A percentile compares a stretch with the other conserved stretches of the same genome.
These are phyloP conservation scores for Oceanites oceanicus DNA, from an alignment of 2,113 vertebrate species.

Conservation along the genomic window DNA sequence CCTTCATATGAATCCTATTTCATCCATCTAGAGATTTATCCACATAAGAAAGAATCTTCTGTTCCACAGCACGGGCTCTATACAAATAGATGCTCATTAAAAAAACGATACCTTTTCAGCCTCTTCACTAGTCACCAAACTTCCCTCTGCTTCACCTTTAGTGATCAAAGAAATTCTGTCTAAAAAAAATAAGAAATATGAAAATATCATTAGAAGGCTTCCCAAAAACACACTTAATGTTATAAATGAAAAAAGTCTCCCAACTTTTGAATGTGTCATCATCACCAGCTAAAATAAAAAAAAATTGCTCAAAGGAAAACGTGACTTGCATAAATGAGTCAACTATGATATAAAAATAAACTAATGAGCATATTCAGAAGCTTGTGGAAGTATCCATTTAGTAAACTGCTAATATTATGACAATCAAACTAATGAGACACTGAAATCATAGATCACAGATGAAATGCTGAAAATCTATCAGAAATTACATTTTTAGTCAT, in stretches of 20 bases:
- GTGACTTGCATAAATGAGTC: conserved; percentile 50
- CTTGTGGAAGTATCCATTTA: conserved; percentile 53
- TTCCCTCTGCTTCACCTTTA: conserved; percentile 84
- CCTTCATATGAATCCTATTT: background rate
- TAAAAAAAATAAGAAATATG: conserved; percentile 57
- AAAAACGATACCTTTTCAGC: conserved; percentile 81
- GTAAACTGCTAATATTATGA: conserved; percentile 62
- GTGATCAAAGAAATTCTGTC: conserved; percentile 89
- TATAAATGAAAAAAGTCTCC: conserved; percentile 1
- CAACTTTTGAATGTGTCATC: conserved; percentile 30
- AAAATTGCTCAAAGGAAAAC: conserved; percentile 5
- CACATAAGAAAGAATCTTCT: background rate
- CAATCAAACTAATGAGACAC: conserved; percentile 62
- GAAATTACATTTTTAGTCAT: conserved; percentile 28
- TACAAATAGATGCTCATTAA: background rate
- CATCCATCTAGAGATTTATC: background rate
- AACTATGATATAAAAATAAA: conserved; percentile 54
- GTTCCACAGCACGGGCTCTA: background rate
- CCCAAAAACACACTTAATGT: background rate
- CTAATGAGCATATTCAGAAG: conserved; percentile 62
- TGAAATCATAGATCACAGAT: conserved; percentile 26
- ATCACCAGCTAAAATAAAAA: background rate
- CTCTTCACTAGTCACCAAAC: conserved; percentile 81
- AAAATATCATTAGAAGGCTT: conserved; percentile 30
- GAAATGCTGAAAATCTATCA: conserved; percentile 30